Conservation (phyloP, 30 jellyfish, hydroid and myxozoan genomes). For the Nemopilema nomurai region DNA sequence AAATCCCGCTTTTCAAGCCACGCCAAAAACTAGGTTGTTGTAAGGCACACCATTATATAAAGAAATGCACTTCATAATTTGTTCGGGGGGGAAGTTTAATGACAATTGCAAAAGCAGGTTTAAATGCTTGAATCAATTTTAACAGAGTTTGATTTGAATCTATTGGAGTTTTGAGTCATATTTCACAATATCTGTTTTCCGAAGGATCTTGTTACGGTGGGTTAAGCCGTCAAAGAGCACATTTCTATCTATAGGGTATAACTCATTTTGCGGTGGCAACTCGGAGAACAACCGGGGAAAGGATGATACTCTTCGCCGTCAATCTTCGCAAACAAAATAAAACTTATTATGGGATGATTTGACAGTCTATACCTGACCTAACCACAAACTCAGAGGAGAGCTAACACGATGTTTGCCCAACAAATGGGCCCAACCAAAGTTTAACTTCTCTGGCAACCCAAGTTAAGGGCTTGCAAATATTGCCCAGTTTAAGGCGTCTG, state of each 20-base stretch:
- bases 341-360: background rate
- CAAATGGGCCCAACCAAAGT: background rate
- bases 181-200: too few species aligned
- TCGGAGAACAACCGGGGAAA: background rate
- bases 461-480: slow-evolving; percentile 9
- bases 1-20: too few species aligned
- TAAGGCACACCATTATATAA: background rate
- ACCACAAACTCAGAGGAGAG: background rate
- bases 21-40: too few species aligned
- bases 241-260: too few species aligned
- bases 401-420: slow-evolving; percentile 10
- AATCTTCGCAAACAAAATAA: background rate
- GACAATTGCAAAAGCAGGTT: too few species aligned
- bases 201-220: too few species aligned
- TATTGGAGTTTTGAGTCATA: too few species aligned
- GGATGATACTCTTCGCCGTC: background rate
- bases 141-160: too few species aligned
- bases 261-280: background rate
- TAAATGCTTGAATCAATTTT: too few species aligned
- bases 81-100: too few species aligned
- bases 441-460: background rate
- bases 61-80: background rate
- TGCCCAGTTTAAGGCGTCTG: slow-evolving; percentile 12
- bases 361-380: background rate
- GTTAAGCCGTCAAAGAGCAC: too few species aligned